Conservation (phyloP, 2,113 vertebrate species). For the Caracal caracal region DNA sequence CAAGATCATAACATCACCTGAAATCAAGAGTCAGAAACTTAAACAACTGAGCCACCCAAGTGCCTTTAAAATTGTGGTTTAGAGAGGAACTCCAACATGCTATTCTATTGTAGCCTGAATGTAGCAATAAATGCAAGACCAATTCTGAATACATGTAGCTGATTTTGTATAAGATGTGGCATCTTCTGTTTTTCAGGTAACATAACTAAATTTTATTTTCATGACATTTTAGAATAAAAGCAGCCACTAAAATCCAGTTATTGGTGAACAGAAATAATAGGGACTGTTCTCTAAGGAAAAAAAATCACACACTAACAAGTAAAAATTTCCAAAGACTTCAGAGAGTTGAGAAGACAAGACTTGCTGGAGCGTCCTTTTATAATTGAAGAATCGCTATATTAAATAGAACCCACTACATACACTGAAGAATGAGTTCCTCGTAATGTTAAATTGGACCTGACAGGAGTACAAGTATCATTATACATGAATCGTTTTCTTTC, state of each 20-base stretch:
- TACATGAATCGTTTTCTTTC: neutral
- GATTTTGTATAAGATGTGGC: neutral
- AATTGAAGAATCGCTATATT: neutral
- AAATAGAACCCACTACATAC: neutral
- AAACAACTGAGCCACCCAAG: too few species aligned
- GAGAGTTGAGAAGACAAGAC: neutral
- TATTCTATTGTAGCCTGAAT: neutral
- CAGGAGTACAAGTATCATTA: neutral
- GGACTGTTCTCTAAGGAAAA: neutral
- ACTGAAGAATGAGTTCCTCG: constrained; percentile 7
- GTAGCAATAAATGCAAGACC: neutral
- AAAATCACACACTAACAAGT: neutral
- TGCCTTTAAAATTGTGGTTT: neutral
- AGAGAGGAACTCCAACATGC: neutral
- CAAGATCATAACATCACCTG: too few species aligned
- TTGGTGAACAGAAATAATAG: neutral
- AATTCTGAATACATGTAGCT: neutral
- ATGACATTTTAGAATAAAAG: constrained; percentile 29
- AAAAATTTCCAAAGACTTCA: neutral
- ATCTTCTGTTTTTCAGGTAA: neutral
- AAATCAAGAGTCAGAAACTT: too few species aligned
- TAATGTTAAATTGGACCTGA: constrained; percentile 8
- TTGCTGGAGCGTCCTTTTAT: neutral
- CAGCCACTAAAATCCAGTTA: neutral
- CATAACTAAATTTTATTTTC: neutral